Percentiles rank a stretch among this genome's conserved stretches.
Conservation (phyloP, 2,113 vertebrate species). For the Mandrillus leucophaeus region DNA sequence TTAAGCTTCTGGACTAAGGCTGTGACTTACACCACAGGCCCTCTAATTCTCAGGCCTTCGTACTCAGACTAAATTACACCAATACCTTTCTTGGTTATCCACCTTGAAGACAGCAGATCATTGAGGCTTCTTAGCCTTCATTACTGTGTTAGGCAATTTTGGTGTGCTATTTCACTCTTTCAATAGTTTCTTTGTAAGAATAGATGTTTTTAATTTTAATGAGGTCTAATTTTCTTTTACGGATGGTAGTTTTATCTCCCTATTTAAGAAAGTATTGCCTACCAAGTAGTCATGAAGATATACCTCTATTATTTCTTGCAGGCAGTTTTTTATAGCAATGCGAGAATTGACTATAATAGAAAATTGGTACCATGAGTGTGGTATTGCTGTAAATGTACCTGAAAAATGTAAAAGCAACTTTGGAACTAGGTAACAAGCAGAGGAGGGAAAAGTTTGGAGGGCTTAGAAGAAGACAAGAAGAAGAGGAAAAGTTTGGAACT, state of each 20-base stretch:
- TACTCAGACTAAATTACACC: too few relatives aligned
- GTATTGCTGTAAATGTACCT: too few relatives aligned
- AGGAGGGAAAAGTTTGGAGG: too few relatives aligned
- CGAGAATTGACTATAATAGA: too few relatives aligned
- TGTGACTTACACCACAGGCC: neutral
- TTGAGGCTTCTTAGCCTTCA: neutral
- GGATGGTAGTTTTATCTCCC: neutral
- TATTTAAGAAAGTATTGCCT: neutral
- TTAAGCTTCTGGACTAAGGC: neutral
- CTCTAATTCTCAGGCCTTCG: neutral
- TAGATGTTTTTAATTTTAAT: neutral
- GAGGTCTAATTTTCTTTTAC: neutral
- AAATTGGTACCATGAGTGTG: too few relatives aligned
- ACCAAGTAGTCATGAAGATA: neutral
- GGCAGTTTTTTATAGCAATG: too few relatives aligned
- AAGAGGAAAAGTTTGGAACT: too few relatives aligned
- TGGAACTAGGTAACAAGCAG: too few relatives aligned
- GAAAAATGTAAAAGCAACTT: too few relatives aligned
- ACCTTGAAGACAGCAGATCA: neutral
- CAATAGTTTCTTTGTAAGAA: neutral
- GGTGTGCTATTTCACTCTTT: neutral
- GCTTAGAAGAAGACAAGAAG: too few relatives aligned
- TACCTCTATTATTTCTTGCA: neutral
- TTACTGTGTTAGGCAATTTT: neutral
- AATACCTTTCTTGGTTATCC: neutral